phyloP scores from a whole-genome alignment of 1,140 invertebrate species.

The Chironomus striatipennis region DNA sequence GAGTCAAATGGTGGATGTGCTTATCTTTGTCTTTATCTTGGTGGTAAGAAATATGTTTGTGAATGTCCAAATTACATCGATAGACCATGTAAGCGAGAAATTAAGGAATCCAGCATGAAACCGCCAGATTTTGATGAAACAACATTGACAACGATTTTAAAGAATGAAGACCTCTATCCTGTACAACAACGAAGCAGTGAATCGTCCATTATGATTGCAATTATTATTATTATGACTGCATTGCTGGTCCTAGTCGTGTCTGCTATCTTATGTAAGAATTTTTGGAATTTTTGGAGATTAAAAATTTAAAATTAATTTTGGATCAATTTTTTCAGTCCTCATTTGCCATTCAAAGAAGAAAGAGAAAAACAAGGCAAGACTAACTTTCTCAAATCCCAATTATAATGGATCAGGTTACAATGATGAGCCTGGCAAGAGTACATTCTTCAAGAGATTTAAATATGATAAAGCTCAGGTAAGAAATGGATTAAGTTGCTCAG shows the following conservation, averaged over 20 bases:
- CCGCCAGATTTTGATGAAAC: constrained; percentile 25
- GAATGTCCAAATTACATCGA: constrained; percentile 66
- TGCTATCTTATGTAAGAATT: constrained; percentile 36
- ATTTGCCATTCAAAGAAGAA: constrained; percentile 46
- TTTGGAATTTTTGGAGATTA: constrained; percentile 29
- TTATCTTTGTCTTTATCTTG: constrained; percentile 66
- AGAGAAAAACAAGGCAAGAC: constrained; percentile 48
- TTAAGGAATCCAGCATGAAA: constrained; percentile 29
- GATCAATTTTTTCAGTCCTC: constrained; percentile 41
- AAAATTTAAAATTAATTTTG: constrained; percentile 39
- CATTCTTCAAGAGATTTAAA: constrained; percentile 60
- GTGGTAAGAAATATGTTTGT: constrained; percentile 60
- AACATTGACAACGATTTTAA: constrained; percentile 31
- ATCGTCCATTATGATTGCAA: constrained; percentile 30
- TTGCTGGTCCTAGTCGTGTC: constrained; percentile 34
- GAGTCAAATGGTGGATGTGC: constrained; percentile 74
- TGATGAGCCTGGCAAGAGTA: constrained; percentile 49
- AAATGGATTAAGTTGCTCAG: too few relatives aligned
- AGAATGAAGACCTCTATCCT: neutral
- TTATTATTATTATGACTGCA: constrained; percentile 30
- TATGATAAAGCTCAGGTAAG: constrained; percentile 60
- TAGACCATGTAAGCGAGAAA: constrained; percentile 46
- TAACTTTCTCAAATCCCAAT: constrained; percentile 72
- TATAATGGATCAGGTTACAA: constrained; percentile 44
- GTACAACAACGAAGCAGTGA: constrained; percentile 8